Percentiles rank a stretch among this genome's conserved stretches.
phyloP scores from a whole-genome alignment of 2,797 vertebrate genomes.

The Argentina silus region DNA sequence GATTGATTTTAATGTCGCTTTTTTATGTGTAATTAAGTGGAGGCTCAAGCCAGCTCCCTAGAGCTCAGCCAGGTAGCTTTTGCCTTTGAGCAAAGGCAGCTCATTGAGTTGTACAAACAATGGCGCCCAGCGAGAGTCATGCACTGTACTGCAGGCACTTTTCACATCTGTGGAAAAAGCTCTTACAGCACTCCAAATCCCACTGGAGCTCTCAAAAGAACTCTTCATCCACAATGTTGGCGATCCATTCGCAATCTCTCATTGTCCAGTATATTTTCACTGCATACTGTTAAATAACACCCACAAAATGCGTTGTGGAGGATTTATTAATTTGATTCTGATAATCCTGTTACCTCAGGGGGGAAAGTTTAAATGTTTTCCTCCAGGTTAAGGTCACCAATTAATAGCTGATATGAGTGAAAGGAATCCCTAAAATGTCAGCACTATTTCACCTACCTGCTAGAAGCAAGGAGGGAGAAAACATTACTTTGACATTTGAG shows the following conservation, averaged over 20 bases:
- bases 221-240: constrained; percentile 22
- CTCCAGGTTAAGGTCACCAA: constrained; percentile 56
- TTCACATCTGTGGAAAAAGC: constrained; percentile 24
- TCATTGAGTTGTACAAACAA: constrained; percentile 33
- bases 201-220: constrained; percentile 17
- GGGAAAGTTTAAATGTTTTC: constrained; percentile 39
- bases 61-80: constrained; percentile 1
- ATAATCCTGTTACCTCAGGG: constrained; percentile 36
- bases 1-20: no score
- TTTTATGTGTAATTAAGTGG: constrained; percentile 2
- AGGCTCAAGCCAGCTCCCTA: neutral
- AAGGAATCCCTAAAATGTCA: constrained; percentile 64
- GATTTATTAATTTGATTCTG: constrained; percentile 28
- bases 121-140: constrained; percentile 10
- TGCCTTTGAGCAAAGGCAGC: constrained; percentile 33
- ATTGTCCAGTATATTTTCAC: constrained; percentile 19
- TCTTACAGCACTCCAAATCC: constrained; percentile 20
- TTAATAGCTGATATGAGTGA: constrained; percentile 53
- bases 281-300: constrained; percentile 31
- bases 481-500: constrained; percentile 59
- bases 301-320: no score
- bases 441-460: constrained; percentile 39
- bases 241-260: constrained; percentile 42
- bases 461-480: constrained; percentile 20
- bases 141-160: constrained; percentile 20